Evolutionary conservation across 2,888 invertebrate genomes (phyloP), one percentile per base, ranked within the genome.

Genomic region (Drosophila falleni): DNA sequence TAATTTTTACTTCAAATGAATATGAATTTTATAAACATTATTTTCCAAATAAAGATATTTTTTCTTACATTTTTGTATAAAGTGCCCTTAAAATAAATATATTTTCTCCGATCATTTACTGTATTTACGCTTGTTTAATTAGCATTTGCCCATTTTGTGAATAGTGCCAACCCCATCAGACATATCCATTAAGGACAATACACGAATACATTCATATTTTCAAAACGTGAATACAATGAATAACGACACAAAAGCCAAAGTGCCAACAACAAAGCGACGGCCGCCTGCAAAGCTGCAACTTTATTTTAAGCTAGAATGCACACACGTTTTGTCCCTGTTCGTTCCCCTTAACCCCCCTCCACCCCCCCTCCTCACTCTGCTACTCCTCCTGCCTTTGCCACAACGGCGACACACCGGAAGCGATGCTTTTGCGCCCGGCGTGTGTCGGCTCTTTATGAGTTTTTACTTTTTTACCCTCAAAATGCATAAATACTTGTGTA

Each of bases 241-340:
- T 80, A 89, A 89, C 86, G 86, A 90, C 89, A 82, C 85, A 89
- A 81, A 85, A 87, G 75, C 72, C 79, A 84, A 81, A 67, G 71
- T 78, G 74, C 66, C 78, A 80, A 64, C 73, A 77, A 79, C 79
- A 79, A 44, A 41, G 64, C 63, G 46, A 47, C 58, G 35, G 60
- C 59, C 53, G 51, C 50, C 61, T 26, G 70, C 74, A 74, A 70
- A 71, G 79, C 80, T 86, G 87, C 87, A 89, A 86, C 82, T 89
- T 89, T 81, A 87, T 87, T 86, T 86, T 80, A 89, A 84, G 89
- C 89, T 87, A 89, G 80, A 86, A 87, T 86, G 85, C 87, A 87
- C 89, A 86, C 79, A 84, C 81, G 80, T 80, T 79, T 68, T 65
- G 63, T 70, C 42, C 41, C 42, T 61, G 46, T n/a, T 11, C 51